phyloP scores from a whole-genome alignment of 2,113 vertebrate species.

The Meriones unguiculatus region DNA sequence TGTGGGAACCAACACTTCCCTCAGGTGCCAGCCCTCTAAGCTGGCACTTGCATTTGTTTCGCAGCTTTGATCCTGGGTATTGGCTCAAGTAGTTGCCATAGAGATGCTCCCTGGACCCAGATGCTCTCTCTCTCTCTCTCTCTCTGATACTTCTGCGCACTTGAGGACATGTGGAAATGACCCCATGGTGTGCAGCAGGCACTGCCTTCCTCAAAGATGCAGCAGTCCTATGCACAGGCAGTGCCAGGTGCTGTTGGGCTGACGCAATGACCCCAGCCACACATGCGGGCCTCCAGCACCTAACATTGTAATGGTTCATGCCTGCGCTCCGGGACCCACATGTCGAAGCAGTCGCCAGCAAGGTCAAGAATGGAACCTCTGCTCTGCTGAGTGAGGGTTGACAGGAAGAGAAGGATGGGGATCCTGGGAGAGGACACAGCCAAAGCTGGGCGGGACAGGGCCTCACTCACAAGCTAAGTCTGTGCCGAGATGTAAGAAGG shows the following conservation, averaged over 20 bases:
- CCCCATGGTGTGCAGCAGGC: fast-evolving
- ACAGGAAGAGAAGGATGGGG: no score
- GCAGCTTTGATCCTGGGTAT: background rate
- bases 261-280: no score
- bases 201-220: background rate
- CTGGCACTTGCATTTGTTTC: background rate
- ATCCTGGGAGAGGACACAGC: background rate
- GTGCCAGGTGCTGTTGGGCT: background rate
- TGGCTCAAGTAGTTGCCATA: background rate
- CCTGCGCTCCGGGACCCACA: background rate
- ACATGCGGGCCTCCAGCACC: background rate
- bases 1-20: background rate
- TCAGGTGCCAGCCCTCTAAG: background rate
- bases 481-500: background rate
- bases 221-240: background rate
- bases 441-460: background rate
- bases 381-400: background rate
- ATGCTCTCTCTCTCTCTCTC: background rate
- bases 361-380: background rate
- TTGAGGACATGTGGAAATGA: background rate
- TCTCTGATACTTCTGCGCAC: background rate
- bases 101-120: background rate
- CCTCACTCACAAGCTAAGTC: background rate
- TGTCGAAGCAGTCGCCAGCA: background rate
- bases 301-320: background rate